Base-by-base conservation (phyloP, 2,888 invertebrate species). In the Cremastobaeus sp. region DNA sequence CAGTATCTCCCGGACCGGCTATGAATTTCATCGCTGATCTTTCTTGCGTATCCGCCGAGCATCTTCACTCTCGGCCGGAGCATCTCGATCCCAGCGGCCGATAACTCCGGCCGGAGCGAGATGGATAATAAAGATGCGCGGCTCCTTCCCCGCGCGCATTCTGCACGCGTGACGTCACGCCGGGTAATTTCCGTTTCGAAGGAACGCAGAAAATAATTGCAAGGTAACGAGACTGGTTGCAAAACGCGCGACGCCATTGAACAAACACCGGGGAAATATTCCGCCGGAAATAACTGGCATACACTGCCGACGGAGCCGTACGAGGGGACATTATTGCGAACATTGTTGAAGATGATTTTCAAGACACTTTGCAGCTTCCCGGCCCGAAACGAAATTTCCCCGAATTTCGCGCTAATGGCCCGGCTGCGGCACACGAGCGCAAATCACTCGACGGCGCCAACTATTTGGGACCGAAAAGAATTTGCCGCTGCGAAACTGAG, bases 201-300 rank as follows among this genome's bases (percentile, higher is more conserved):
- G 60, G 74, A 75, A 75, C 70, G 74, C 70, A 57, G 59, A 55
- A 47, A 66, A 72, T 75, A 75, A 75, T 75, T 75, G 70, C 70
- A 57, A 75, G 70, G 62, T 75, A 70, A 70, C 74, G 65, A 69
- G 70, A 74, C 65, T 59, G 59, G 75, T 75, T 68, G 68, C 75
- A 64, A 71, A 75, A 71, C 55, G 59, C 62, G 60, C 64, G 59
- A 37, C 60, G 70, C 62, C 71, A 64, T 54, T 64, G 65, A 64
- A 50, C 60, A 74, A 60, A 69, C 65, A 45, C 68, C 17, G 15
- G 54, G 52, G 59, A 66, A 65, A 60, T 60, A 59, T 66, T 66
- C 65, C 48, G 55, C 52, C 59, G 57, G 59, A 71, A 71, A 71
- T 71, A 65, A 45, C 64, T 59, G 12, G 64, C 71, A 32, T 43